Percentiles rank a stretch among this genome's conserved stretches.
Evolutionary conservation across 92 coral and sea anemone genomes (phyloP).

Genomic region (Zoanthus solanderi): DNA sequence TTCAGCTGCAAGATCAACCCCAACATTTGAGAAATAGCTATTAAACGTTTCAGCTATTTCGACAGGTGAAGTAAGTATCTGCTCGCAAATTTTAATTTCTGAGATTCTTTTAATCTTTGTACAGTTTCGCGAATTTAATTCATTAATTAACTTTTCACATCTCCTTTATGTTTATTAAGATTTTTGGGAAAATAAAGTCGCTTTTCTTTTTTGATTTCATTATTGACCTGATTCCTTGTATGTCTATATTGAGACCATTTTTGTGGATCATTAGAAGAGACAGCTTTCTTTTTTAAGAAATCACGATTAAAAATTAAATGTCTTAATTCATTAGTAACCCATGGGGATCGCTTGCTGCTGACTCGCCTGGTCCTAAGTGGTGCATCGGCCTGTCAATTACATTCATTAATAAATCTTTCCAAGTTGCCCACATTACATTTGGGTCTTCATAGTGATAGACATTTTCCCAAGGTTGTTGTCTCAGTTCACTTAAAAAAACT

Average conservation of each 20-base stretch:
- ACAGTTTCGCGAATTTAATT: constrained; percentile 50
- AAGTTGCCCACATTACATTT: no score
- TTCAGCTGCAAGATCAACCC: neutral
- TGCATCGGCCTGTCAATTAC: no score
- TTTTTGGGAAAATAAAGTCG: constrained; percentile 49
- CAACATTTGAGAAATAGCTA: no score
- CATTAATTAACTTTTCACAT: constrained; percentile 17
- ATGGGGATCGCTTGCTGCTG: no score
- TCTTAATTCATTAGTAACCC: no score
- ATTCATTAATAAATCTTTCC: no score
- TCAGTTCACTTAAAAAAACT: no score
- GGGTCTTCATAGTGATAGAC: no score
- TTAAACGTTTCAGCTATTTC: constrained; percentile 7
- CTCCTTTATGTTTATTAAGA: constrained; percentile 40
- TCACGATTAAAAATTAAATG: no score
- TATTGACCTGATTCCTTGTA: constrained; percentile 52
- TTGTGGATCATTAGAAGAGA: constrained; percentile 3
- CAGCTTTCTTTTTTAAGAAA: no score
- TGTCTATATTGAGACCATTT: constrained; percentile 36
- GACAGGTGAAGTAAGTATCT: constrained; percentile 6
- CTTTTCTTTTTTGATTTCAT: constrained; percentile 46
- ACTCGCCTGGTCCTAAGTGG: no score
- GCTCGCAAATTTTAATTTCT: constrained; percentile 17
- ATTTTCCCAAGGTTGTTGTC: no score
- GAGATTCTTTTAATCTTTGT: constrained; percentile 28